Conservation (phyloP, 2,113 vertebrate species). For the Spheniscus mendiculus region DNA sequence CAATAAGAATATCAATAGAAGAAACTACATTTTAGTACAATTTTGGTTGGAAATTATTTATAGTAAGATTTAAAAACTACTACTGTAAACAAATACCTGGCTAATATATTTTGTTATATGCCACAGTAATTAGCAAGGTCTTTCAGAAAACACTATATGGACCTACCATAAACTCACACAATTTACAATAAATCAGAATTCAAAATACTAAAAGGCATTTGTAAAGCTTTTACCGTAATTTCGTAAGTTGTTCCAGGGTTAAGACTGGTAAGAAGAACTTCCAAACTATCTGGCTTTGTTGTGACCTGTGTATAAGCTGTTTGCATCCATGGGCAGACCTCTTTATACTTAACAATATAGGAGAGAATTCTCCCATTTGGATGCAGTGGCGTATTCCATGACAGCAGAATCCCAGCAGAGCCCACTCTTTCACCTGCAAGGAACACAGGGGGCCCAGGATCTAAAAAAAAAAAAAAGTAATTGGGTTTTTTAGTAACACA, state of each 20-base stretch:
- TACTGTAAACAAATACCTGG: not conserved
- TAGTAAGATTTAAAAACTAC: not conserved
- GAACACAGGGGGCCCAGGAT: conserved; percentile 79
- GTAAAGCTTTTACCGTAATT: conserved; percentile 83
- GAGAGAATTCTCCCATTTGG: conserved; percentile 79
- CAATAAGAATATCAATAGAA: not conserved
- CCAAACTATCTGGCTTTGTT: conserved; percentile 81
- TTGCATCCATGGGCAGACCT: conserved; percentile 92
- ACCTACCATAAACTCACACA: not conserved
- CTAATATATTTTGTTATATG: not conserved
- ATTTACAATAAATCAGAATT: not conserved
- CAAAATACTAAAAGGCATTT: not conserved
- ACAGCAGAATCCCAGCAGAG: conserved; percentile 92
- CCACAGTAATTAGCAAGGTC: not conserved
- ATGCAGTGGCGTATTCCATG: conserved; percentile 83
- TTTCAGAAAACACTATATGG: not conserved
- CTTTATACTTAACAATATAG: conserved; percentile 91
- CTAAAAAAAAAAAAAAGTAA: conserved; percentile 51
- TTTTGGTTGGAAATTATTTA: not conserved
- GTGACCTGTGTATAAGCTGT: conserved; percentile 82
- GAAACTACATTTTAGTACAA: not conserved
- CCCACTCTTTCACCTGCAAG: conserved; percentile 91
- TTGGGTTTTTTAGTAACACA: not conserved
- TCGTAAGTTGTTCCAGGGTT: conserved; percentile 93
- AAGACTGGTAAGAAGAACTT: conserved; percentile 89